Conservation (phyloP, 2,888 invertebrate species). For the Tenodera sinensis region DNA sequence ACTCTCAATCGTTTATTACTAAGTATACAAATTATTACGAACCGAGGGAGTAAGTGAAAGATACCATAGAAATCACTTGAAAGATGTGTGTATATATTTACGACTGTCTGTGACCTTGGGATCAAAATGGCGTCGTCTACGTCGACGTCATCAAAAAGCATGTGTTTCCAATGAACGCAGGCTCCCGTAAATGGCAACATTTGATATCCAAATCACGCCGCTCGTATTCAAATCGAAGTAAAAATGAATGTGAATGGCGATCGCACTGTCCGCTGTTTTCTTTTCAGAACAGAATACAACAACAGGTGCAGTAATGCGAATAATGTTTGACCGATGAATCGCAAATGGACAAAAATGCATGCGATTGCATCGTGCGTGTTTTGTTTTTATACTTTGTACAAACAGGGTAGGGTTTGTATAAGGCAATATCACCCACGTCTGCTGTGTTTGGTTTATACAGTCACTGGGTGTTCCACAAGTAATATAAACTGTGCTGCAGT, state of each 20-base stretch:
- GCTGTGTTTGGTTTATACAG: too few species aligned
- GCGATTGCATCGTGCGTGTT: background rate
- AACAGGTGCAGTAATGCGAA: background rate
- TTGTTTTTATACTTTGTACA: background rate
- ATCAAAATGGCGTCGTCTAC: too few species aligned
- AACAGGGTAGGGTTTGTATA: background rate
- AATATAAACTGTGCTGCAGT: too few species aligned
- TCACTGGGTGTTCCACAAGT: too few species aligned
- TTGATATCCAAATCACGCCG: background rate
- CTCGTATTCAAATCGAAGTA: background rate
- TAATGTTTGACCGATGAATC: background rate
- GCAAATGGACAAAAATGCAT: background rate
- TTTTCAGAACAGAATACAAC: background rate
- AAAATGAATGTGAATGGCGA: background rate
- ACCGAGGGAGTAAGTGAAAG: too few species aligned
- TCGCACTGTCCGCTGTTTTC: background rate
- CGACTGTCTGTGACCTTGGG: too few species aligned
- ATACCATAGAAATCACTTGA: too few species aligned
- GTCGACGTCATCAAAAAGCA: too few species aligned
- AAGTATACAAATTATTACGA: too few species aligned
- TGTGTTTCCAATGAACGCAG: background rate
- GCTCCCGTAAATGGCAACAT: background rate
- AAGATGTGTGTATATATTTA: too few species aligned
- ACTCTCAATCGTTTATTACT: too few species aligned
- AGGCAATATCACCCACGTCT: too few species aligned